Evolutionary conservation across 2,888 invertebrate genomes (phyloP).

Genomic region (Drosophila flavopinicola): DNA sequence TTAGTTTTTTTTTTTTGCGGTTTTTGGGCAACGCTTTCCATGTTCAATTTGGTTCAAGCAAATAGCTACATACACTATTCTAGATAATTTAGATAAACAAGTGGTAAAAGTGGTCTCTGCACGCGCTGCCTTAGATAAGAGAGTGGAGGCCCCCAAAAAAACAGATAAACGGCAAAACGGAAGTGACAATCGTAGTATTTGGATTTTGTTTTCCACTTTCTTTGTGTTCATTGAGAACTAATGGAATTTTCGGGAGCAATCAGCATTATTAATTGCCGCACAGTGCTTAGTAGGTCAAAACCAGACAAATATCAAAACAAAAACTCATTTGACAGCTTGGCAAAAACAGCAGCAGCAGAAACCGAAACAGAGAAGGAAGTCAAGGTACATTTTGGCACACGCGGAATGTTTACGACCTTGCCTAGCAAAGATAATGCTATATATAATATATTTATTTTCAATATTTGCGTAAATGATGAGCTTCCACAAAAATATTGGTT

Average conservation of each 20-base stretch:
- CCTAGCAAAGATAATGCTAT: slow-evolving; percentile 11
- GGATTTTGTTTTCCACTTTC: slow-evolving; percentile 5
- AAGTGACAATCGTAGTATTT: slow-evolving; percentile 32
- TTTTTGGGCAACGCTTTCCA: slow-evolving; percentile 16
- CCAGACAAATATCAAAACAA: slow-evolving; percentile 35
- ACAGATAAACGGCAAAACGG: slow-evolving; percentile 40
- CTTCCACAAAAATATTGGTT: slow-evolving; percentile 5
- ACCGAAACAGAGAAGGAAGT: slow-evolving; percentile 35
- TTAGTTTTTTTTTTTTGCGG: slow-evolving; percentile 23
- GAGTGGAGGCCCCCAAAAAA: slow-evolving; percentile 2
- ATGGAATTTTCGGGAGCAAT: slow-evolving; percentile 34
- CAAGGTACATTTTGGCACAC: slow-evolving; percentile 60
- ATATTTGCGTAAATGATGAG: slow-evolving; percentile 13
- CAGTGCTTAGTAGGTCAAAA: slow-evolving; percentile 59
- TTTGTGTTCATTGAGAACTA: slow-evolving; percentile 15
- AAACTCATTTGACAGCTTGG: slow-evolving; percentile 36
- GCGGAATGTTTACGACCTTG: slow-evolving; percentile 58
- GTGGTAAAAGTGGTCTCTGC: slow-evolving; percentile 13
- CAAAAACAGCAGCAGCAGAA: slow-evolving; percentile 8
- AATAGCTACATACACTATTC: slow-evolving; percentile 35
- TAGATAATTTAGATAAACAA: slow-evolving; percentile 73
- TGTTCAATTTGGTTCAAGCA: slow-evolving; percentile 65
- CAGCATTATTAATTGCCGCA: slow-evolving; percentile 24
- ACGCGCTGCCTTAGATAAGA: slow-evolving; percentile 43
- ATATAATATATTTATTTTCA: slow-evolving; percentile 13